Evolutionary conservation across 2,113 vertebrate genomes (phyloP).

Genomic region (Hippopotamus amphibius): DNA sequence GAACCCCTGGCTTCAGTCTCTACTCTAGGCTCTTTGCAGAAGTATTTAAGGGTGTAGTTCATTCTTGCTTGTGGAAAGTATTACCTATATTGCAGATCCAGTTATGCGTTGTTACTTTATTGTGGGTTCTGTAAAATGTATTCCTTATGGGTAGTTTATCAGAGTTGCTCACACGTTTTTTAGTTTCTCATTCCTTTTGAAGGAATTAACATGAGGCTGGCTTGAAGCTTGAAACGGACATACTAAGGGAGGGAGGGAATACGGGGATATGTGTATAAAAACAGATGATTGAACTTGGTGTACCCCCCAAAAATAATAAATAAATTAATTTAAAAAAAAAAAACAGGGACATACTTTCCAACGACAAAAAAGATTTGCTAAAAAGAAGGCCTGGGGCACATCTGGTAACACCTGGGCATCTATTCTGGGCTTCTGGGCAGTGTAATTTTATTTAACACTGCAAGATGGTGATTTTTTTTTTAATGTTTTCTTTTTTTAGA

Average conservation of each 20-base stretch:
- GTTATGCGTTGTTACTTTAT: not conserved
- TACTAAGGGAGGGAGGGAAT: not conserved
- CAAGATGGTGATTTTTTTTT: not conserved
- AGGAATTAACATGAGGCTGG: slow-evolving; percentile 11
- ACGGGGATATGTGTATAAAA: no score
- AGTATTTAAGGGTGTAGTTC: not conserved
- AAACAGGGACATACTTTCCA: slow-evolving; percentile 17
- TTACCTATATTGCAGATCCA: not conserved
- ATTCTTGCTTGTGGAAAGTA: not conserved
- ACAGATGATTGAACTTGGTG: no score
- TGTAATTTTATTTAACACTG: not conserved
- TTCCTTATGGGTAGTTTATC: not conserved
- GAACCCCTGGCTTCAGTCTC: not conserved
- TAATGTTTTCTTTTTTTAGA: no score
- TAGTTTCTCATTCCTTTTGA: slow-evolving; percentile 1
- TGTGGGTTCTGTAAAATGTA: not conserved
- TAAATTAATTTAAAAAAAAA: no score
- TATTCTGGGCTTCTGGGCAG: not conserved
- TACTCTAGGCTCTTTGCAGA: not conserved
- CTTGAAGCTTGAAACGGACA: slow-evolving; percentile 12
- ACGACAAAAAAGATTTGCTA: not conserved
- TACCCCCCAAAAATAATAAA: no score
- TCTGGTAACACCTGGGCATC: not conserved
- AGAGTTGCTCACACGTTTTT: not conserved
- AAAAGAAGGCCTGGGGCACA: not conserved